A percentile compares a stretch with the other conserved stretches of the same genome.
phyloP scores from a whole-genome alignment of 2,888 invertebrate genomes.

The Bruchidius siliquastri region DNA sequence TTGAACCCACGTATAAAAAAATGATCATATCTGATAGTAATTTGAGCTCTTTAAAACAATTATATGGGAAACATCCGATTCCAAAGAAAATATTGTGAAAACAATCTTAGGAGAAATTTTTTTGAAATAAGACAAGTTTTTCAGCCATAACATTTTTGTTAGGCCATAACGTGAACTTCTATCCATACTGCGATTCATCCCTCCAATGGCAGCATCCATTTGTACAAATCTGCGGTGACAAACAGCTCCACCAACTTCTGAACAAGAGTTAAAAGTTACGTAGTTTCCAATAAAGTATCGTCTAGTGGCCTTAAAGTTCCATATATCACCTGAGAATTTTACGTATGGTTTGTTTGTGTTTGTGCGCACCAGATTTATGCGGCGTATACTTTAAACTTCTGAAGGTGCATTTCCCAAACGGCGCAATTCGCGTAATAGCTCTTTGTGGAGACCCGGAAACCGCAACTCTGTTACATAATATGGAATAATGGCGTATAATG shows the following conservation, averaged over 20 bases:
- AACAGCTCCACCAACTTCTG: background rate
- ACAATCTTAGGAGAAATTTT: too few relatives aligned
- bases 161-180: too few relatives aligned
- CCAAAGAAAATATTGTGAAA: too few relatives aligned
- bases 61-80: too few relatives aligned
- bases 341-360: background rate
- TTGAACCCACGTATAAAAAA: too few relatives aligned
- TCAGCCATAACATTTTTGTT: too few relatives aligned
- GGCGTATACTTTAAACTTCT: background rate
- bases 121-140: too few relatives aligned
- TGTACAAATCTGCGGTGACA: background rate
- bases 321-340: background rate
- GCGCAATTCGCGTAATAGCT: background rate
- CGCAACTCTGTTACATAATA: background rate
- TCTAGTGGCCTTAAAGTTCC: background rate
- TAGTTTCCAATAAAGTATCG: background rate
- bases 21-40: too few relatives aligned
- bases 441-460: background rate
- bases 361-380: background rate
- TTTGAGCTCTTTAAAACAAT: too few relatives aligned
- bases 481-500: background rate
- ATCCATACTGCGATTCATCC: background rate
- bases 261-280: background rate
- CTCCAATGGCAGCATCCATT: background rate
- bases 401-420: background rate